A percentile compares a stretch with the other conserved stretches of the same genome.
Evolutionary conservation across 2,113 vertebrate species (phyloP).

Genomic region (Gymnorhina tibicen): DNA sequence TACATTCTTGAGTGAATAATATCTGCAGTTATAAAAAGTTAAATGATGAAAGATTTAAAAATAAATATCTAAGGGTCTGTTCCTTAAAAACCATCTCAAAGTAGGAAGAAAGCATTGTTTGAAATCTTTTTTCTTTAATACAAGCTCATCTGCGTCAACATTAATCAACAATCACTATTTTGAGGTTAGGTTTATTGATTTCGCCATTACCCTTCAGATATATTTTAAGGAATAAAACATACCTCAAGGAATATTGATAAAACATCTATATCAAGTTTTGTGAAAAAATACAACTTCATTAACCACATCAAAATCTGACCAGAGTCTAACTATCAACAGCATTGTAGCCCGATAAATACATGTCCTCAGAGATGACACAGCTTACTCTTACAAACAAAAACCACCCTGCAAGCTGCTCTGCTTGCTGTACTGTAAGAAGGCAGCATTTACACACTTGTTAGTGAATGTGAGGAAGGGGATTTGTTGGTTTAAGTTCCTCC

Average conservation of each 20-base stretch:
- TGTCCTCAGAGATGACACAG: not conserved
- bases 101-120: conserved; percentile 52
- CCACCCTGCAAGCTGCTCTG: not conserved
- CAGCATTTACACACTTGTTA: not conserved
- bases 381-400: not conserved
- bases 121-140: conserved; percentile 21
- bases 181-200: not conserved
- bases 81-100: conserved; percentile 29
- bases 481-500: not conserved
- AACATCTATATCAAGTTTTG: not conserved
- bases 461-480: not conserved
- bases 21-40: conserved; percentile 25
- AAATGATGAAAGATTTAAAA: conserved; percentile 28
- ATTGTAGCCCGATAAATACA: not conserved
- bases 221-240: not conserved
- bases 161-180: not conserved
- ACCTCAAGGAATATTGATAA: not conserved
- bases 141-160: not conserved
- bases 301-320: not conserved
- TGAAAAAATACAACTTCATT: not conserved
- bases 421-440: not conserved
- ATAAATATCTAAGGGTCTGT: conserved; percentile 11
- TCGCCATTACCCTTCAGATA: not conserved
- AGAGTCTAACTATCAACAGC: not conserved
- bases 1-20: not conserved